Percentiles rank a stretch among this genome's conserved stretches.
These are phyloP conservation scores for Drosophila guanche DNA, from an alignment of 1,140 invertebrate genomes.

Conservation along the genomic window DNA sequence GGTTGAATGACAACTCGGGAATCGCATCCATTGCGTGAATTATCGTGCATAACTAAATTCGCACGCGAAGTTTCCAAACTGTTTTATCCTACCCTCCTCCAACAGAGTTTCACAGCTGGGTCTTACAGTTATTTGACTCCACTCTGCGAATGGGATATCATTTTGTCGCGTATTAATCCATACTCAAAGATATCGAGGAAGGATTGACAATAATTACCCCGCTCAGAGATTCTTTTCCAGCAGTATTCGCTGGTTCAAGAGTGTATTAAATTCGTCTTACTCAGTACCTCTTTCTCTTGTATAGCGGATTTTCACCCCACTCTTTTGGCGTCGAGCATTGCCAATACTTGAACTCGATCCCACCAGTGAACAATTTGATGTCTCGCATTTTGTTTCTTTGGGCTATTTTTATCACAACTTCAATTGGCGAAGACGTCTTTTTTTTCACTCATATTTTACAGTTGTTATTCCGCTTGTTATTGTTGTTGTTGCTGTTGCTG, in stretches of 20 bases:
- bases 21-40: conserved; percentile 44
- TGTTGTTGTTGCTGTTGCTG: conserved; percentile 13
- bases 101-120: background rate
- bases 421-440: conserved; percentile 36
- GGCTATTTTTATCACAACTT: conserved; percentile 43
- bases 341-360: conserved; percentile 38
- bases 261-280: conserved; percentile 2
- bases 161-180: no score
- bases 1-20: conserved; percentile 24
- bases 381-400: conserved; percentile 38
- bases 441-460: conserved; percentile 33
- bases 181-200: no score
- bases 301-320: conserved; percentile 12
- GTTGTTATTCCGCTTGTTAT: conserved; percentile 40
- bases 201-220: no score
- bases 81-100: conserved; percentile 6
- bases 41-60: conserved; percentile 66
- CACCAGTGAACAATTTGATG: conserved; percentile 41
- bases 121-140: background rate
- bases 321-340: conserved; percentile 26
- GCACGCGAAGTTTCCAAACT: conserved; percentile 67
- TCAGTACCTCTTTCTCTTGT: background rate
- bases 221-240: no score
- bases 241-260: background rate
- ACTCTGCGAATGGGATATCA: background rate